Conservation (phyloP, 2,888 invertebrate genomes). For the Dasysyrphus albostriatus region DNA sequence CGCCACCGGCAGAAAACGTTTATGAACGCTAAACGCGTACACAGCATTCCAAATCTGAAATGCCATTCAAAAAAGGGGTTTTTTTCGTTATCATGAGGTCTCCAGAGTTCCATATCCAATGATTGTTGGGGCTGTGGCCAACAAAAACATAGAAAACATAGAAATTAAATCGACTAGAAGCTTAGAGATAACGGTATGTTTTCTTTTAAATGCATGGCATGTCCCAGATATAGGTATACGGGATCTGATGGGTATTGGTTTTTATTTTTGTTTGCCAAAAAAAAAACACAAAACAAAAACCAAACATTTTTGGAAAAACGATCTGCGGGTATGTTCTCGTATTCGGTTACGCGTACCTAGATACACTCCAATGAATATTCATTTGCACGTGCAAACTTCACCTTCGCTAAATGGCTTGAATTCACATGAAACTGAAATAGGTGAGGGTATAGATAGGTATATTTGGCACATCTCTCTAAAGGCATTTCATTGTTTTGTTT, state of each 20-base stretch:
- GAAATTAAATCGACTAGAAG: slow-evolving; percentile 55
- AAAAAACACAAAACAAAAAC: background rate
- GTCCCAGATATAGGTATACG: slow-evolving; percentile 27
- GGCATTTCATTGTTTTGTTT: slow-evolving; percentile 28
- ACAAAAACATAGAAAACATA: too few species aligned
- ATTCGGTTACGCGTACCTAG: background rate
- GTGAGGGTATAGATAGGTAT: slow-evolving; percentile 23
- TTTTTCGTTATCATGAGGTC: slow-evolving; percentile 32
- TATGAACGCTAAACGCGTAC: slow-evolving; percentile 52
- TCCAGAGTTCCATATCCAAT: slow-evolving; percentile 27
- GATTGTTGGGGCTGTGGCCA: background rate
- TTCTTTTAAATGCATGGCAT: slow-evolving; percentile 29
- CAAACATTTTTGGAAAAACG: slow-evolving; percentile 22
- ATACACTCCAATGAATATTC: slow-evolving; percentile 12
- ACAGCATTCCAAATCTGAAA: slow-evolving; percentile 46
- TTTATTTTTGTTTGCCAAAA: background rate
- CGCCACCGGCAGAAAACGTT: background rate
- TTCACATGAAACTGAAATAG: slow-evolving; percentile 26
- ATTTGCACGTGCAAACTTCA: slow-evolving; percentile 59
- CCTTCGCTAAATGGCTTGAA: slow-evolving; percentile 41
- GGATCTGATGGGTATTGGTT: background rate
- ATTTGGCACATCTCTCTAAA: slow-evolving; percentile 35
- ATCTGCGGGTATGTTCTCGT: background rate
- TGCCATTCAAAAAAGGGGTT: slow-evolving; percentile 47
- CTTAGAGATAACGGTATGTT: slow-evolving; percentile 27